Evolutionary conservation across 2,797 vertebrate genomes (phyloP).

Genomic region (Fistularia commersonii): DNA sequence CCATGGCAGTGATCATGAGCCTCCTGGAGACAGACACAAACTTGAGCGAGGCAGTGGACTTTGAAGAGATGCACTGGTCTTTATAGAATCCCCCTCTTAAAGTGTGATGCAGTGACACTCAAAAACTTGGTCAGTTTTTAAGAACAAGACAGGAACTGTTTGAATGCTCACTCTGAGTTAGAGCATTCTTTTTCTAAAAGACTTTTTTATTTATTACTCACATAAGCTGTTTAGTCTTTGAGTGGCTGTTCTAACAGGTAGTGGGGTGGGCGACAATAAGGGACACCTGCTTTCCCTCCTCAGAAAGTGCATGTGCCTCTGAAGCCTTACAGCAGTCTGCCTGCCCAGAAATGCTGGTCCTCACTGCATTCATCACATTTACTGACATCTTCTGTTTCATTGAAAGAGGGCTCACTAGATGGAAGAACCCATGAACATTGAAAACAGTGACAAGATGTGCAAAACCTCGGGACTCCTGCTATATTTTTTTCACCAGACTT

Average conservation of each 20-base stretch:
- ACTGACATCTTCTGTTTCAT: slow-evolving; percentile 18
- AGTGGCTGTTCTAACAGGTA: slow-evolving; percentile 33
- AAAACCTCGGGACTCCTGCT: slow-evolving; percentile 22
- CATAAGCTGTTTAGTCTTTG: slow-evolving; percentile 47
- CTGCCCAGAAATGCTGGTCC: slow-evolving; percentile 15
- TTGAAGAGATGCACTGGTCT: slow-evolving; percentile 88
- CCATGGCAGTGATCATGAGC: slow-evolving; percentile 91
- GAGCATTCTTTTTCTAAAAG: slow-evolving; percentile 23
- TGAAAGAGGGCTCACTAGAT: slow-evolving; percentile 7
- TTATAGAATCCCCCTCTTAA: slow-evolving; percentile 67
- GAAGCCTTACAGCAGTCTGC: slow-evolving; percentile 46
- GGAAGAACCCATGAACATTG: slow-evolving; percentile 18
- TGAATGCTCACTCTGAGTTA: slow-evolving; percentile 15
- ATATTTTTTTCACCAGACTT: slow-evolving; percentile 40
- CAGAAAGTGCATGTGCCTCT: slow-evolving; percentile 43
- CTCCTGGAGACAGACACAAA: slow-evolving; percentile 89
- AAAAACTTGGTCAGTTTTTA: slow-evolving; percentile 16
- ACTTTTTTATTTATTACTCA: slow-evolving; percentile 45
- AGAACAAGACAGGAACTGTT: slow-evolving; percentile 10
- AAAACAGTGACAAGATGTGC: not conserved
- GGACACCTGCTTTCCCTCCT: slow-evolving; percentile 37
- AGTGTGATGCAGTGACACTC: slow-evolving; percentile 15
- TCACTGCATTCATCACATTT: not conserved
- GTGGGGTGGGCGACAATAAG: slow-evolving; percentile 15
- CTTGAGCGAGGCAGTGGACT: slow-evolving; percentile 81